phyloP scores from a whole-genome alignment of 2,113 vertebrate genomes.

The Pteropus alecto region DNA sequence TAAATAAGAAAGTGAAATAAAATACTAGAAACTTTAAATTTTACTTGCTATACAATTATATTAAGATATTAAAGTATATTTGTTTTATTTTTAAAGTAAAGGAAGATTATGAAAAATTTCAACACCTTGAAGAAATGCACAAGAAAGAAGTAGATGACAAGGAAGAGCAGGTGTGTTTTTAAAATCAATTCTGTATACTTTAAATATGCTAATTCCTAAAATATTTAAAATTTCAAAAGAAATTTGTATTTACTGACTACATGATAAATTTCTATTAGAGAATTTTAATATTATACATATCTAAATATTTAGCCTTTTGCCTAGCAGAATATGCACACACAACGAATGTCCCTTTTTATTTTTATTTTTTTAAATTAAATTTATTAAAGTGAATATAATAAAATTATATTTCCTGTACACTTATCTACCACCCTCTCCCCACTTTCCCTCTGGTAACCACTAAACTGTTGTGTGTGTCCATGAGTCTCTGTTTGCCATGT shows the following conservation, averaged over 20 bases:
- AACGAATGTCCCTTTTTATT: background rate
- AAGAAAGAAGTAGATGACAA: conserved; percentile 85
- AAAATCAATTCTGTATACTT: background rate
- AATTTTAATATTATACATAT: conserved; percentile 12
- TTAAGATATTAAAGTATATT: conserved; percentile 45
- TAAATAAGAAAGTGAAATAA: conserved; percentile 2
- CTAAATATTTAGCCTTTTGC: conserved; percentile 13
- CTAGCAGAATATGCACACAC: background rate
- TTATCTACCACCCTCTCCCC: no score
- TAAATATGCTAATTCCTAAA: conserved; percentile 36
- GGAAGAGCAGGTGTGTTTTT: conserved; percentile 87
- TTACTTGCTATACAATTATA: conserved; percentile 17
- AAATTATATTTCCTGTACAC: no score
- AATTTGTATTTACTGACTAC: background rate
- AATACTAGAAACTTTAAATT: conserved; percentile 33
- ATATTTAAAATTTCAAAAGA: conserved; percentile 10
- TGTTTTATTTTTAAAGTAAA: conserved; percentile 86
- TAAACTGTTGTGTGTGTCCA: no score
- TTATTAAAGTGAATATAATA: no score
- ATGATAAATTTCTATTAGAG: conserved; percentile 5
- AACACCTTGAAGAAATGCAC: conserved; percentile 85
- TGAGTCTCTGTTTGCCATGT: no score
- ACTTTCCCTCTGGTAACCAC: no score
- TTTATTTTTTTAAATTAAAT: no score
- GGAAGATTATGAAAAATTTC: conserved; percentile 86